phyloP scores from a whole-genome alignment of 2,888 invertebrate species.

The Bibio marci region DNA sequence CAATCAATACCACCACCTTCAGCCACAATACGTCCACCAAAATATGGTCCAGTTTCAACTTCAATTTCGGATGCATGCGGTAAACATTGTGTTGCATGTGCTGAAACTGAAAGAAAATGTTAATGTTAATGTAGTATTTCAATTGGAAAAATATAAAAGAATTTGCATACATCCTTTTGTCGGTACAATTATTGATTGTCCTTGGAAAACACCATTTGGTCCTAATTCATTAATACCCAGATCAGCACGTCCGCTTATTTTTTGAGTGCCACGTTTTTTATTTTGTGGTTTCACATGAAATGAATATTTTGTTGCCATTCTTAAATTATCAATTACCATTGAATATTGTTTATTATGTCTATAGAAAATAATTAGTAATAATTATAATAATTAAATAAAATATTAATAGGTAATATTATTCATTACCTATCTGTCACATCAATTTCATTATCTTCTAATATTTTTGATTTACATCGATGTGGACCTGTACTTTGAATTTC shows the following conservation, averaged over 20 bases:
- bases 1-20: constrained; percentile 46
- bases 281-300: constrained; percentile 51
- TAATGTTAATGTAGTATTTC: no score
- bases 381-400: no score
- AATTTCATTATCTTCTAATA: constrained; percentile 18
- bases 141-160: no score
- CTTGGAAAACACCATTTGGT: constrained; percentile 33
- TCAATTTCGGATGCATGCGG: constrained; percentile 69
- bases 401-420: background rate
- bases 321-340: constrained; percentile 46
- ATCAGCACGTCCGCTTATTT: constrained; percentile 25
- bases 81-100: constrained; percentile 60
- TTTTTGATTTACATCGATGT: constrained; percentile 49
- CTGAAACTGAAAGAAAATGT: constrained; percentile 44
- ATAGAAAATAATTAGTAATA: background rate
- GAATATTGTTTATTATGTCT: constrained; percentile 31
- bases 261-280: constrained; percentile 33
- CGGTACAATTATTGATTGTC: constrained; percentile 53
- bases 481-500: constrained; percentile 66
- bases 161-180: constrained; percentile 68
- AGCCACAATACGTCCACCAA: constrained; percentile 58
- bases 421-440: background rate
- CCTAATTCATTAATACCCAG: constrained; percentile 28
- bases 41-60: constrained; percentile 66
- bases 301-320: constrained; percentile 70